Base-by-base conservation (phyloP, 2,797 vertebrate species). In the Syngnathus rostellatus region DNA sequence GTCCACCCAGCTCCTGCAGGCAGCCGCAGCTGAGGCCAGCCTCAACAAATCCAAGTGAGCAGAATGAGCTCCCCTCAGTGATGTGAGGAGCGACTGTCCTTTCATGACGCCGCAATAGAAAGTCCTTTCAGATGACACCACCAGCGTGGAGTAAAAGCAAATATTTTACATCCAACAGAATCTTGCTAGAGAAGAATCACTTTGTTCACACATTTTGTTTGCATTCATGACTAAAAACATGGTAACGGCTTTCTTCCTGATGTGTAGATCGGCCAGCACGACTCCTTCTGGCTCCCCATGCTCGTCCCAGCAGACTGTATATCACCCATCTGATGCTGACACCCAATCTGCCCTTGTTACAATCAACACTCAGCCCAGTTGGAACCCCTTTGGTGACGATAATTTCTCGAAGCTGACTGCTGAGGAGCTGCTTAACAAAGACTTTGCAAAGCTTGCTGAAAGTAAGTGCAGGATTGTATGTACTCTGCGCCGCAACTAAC, bases 331-430 rank as follows among this genome's bases (percentile, higher is more conserved):
- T 38, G 90, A 88, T 8, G 54, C 1, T 6, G 81, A 79, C 0
- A 12, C 71, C 0, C 88, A 89, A 11, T 82, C 92, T 41, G 83
- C 89, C 45, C 81, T 89, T 54, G 63, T 89, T 0, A 69, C 73
- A 7, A 0, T 87, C 88, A 0, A 83, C 84, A 2, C 78, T 81
- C 84, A 86, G 76, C 88, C 95, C 70, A 89, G 94, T 1, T 99
- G 97, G 97, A 99, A 99, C 81, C 97, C 97, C 0, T 99, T 99
- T 10, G 97, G 95, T 0, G 94, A 99, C 0, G 97, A 99, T 83
- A 99, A 99, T 81, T 99, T 99, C 87, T 96, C 97, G 74, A 98
- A 95, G 83, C 93, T 99, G 23, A 98, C 96, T 1, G 96, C 96
- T 0, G 96, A 99, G 83, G 96, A 99, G 84, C 91, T 99, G 64